Evolutionary conservation across 2,888 invertebrate genomes (phyloP).

Genomic region (Caenorhabditis uteleia): DNA sequence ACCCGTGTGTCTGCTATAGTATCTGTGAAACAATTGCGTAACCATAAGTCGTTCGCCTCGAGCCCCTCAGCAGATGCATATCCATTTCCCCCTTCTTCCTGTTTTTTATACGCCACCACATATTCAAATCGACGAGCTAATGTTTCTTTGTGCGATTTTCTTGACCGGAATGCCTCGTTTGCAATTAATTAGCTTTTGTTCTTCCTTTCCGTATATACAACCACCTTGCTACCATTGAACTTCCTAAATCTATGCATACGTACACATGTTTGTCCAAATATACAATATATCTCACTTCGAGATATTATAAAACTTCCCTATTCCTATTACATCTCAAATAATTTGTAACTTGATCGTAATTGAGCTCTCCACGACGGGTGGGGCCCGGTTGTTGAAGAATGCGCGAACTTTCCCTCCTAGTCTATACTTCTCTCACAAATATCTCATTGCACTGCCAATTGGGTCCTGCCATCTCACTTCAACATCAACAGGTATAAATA

Average conservation of each 20-base stretch:
- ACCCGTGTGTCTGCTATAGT: no score
- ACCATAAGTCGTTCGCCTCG: background rate
- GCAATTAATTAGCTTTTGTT: slow-evolving; percentile 31
- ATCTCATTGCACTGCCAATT: slow-evolving; percentile 14
- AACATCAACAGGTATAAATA: background rate
- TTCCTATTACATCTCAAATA: background rate
- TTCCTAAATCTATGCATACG: slow-evolving; percentile 13
- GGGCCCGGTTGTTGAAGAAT: slow-evolving; percentile 4
- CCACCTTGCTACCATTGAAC: slow-evolving; percentile 25
- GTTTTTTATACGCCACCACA: no score
- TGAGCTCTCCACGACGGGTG: no score
- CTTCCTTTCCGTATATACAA: background rate
- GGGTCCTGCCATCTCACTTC: background rate
- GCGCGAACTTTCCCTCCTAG: slow-evolving; percentile 1
- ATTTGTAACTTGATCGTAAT: slow-evolving; percentile 28
- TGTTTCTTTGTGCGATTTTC: slow-evolving; percentile 1
- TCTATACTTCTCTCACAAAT: slow-evolving; percentile 21
- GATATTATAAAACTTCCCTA: background rate
- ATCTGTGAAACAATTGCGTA: no score
- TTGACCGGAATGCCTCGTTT: no score
- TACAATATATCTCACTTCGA: background rate
- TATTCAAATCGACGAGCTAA: slow-evolving; percentile 1
- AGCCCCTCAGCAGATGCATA: background rate
- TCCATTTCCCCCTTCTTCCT: background rate
- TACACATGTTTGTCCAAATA: slow-evolving; percentile 13